Evolutionary conservation across 2,888 invertebrate genomes (phyloP).

Genomic region (Tachina grossa): DNA sequence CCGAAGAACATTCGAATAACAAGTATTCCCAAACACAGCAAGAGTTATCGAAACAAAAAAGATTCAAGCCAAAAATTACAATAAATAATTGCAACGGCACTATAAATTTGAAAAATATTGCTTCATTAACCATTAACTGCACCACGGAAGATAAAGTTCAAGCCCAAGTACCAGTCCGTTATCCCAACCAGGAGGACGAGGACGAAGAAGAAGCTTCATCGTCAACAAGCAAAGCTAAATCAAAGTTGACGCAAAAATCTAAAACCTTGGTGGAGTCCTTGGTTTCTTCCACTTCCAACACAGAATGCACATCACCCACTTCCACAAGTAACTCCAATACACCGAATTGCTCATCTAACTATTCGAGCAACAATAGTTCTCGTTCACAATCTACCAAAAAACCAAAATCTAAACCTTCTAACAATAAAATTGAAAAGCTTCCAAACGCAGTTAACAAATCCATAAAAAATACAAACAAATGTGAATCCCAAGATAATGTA

Average conservation of each 20-base stretch:
- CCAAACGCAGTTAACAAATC: slow-evolving; percentile 53
- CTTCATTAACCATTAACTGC: slow-evolving; percentile 82
- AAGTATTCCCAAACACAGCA: slow-evolving; percentile 72
- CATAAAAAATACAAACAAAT: slow-evolving; percentile 44
- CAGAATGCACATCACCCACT: slow-evolving; percentile 67
- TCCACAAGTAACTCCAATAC: slow-evolving; percentile 74
- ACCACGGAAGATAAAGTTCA: slow-evolving; percentile 79
- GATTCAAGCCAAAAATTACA: slow-evolving; percentile 81
- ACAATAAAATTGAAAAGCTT: slow-evolving; percentile 47
- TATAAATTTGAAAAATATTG: slow-evolving; percentile 82
- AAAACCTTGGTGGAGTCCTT: slow-evolving; percentile 57
- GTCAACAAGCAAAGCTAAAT: slow-evolving; percentile 29
- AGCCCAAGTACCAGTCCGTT: slow-evolving; percentile 75
- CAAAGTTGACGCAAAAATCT: slow-evolving; percentile 39
- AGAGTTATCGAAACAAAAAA: slow-evolving; percentile 73
- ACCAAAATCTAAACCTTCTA: slow-evolving; percentile 75
- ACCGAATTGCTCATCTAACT: slow-evolving; percentile 74
- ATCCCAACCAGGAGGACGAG: slow-evolving; percentile 56
- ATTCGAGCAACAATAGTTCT: slow-evolving; percentile 78
- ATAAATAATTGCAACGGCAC: slow-evolving; percentile 83
- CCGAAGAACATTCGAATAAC: slow-evolving; percentile 60
- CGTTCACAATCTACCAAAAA: slow-evolving; percentile 79
- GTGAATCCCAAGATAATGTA: slow-evolving; percentile 46
- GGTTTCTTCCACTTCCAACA: slow-evolving; percentile 52
- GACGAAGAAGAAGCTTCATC: slow-evolving; percentile 48